Base-by-base conservation (phyloP, 2,113 vertebrate species). In the Psophia crepitans region DNA sequence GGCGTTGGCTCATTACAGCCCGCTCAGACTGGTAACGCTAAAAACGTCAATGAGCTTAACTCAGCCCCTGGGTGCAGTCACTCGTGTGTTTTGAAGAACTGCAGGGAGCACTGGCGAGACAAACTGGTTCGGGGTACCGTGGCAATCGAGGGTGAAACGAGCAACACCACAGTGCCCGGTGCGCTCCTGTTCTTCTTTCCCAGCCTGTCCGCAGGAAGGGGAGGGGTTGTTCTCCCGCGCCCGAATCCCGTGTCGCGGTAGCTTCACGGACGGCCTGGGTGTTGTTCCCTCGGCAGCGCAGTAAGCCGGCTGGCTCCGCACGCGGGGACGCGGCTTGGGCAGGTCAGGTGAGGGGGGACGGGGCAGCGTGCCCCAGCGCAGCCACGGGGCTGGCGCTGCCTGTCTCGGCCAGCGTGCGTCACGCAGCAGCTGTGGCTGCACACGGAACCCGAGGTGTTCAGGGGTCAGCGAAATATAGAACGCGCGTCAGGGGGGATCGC, bases 101-200 rank as follows among this genome's bases (percentile, higher is more conserved):
- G 5, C 1, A 8, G 20, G 24, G 28, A 27, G 17, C 3, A 6
- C 39, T 7, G 22, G 4, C 54, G 23, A 14, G 60, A n/a, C n/a
- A n/a, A 53, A 9, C 60, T 2, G 15, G 22, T 3, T 30, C 48
- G n/a, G 75, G 78, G 2, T 3, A 4, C 16, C 39, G 3, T 23
- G 14, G 20, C 3, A 19, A 4, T 0, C 5, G 1, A 9, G 28
- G 10, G 3, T 4, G 2, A 16, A 30, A 51, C 0, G 9, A 12
- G 8, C 1, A 11, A 32, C 6, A 30, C 70, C 6, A 19, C 48
- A 30, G 5, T 2, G 3, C 1, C 48, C 11, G 2, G 0, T 2
- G 12, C 64, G 11, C 30, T 37, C 27, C 4, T 18, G 23, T 3
- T 4, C 1, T 19, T 39, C 30, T n/a, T 8, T 15, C 15, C 19